These are phyloP conservation scores for Hyles euphorbiae DNA, from an alignment of 1,140 invertebrate genomes.

Conservation along the genomic window DNA sequence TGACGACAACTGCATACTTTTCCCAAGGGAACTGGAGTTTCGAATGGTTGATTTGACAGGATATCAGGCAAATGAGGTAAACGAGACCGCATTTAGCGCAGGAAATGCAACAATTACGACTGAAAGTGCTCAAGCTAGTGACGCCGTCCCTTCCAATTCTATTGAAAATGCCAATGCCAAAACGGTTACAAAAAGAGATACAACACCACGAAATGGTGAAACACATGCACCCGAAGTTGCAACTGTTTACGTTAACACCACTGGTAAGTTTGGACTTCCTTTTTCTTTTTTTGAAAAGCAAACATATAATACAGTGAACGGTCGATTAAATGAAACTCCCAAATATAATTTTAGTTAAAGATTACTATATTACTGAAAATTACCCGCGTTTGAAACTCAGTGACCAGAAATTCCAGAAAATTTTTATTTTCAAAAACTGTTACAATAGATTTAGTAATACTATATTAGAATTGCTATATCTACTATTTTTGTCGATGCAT, in stretches of 20 bases:
- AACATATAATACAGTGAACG: no score
- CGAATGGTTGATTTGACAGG: conserved; percentile 26
- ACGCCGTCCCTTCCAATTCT: neutral
- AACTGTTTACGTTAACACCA: conserved; percentile 8
- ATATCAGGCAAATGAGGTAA: conserved; percentile 1
- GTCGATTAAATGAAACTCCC: no score
- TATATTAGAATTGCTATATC: no score
- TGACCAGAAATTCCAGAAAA: no score
- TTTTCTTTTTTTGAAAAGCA: no score
- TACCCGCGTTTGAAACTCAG: no score
- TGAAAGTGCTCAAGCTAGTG: conserved; percentile 23
- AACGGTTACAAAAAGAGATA: conserved; percentile 12
- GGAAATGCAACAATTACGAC: conserved; percentile 1
- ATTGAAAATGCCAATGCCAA: conserved; percentile 13
- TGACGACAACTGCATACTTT: conserved; percentile 50
- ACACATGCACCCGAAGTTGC: conserved; percentile 8
- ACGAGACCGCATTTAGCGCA: conserved; percentile 11
- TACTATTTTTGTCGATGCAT: no score
- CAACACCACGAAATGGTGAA: neutral
- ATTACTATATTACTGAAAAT: no score
- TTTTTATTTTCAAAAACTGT: no score
- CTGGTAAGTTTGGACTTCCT: neutral
- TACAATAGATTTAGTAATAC: no score
- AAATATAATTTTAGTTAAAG: no score
- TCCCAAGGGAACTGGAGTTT: conserved; percentile 47